Conservation (phyloP, 2,113 vertebrate species). For the Periophthalmodon schlosseri region DNA sequence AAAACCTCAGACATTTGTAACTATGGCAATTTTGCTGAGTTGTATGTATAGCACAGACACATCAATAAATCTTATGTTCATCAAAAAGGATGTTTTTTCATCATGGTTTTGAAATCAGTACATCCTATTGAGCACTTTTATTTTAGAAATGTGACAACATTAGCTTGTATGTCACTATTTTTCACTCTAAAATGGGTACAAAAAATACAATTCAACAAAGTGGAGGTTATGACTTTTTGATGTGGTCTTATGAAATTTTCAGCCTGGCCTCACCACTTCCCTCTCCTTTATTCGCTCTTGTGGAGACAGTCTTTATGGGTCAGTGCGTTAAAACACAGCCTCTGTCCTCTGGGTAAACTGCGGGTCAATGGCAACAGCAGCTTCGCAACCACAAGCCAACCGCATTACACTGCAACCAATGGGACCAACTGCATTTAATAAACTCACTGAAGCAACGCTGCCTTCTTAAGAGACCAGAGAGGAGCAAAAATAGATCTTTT, state of each 20-base stretch:
- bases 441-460: conserved; percentile 17
- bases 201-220: conserved; percentile 54
- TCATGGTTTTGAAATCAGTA: too few relatives aligned
- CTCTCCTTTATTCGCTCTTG: conserved; percentile 56
- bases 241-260: conserved; percentile 72
- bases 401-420: conserved; percentile 21
- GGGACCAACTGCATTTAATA: conserved; percentile 34
- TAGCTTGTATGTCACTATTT: conserved; percentile 39
- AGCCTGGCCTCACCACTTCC: conserved; percentile 54
- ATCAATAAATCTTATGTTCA: too few relatives aligned
- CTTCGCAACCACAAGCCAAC: conserved; percentile 41
- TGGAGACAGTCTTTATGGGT: conserved; percentile 56
- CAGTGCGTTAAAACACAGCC: conserved; percentile 56
- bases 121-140: too few relatives aligned
- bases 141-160: not conserved
- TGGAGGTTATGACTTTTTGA: conserved; percentile 68
- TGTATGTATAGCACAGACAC: too few relatives aligned
- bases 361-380: conserved; percentile 39
- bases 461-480: conserved; percentile 28
- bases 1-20: too few relatives aligned
- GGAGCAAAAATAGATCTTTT: conserved; percentile 39
- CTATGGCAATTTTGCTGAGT: too few relatives aligned
- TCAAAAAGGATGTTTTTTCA: too few relatives aligned
- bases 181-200: conserved; percentile 29
- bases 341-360: conserved; percentile 57